These are phyloP conservation scores for Perca flavescens DNA, from an alignment of 2,113 vertebrate genomes.

Conservation along the genomic window DNA sequence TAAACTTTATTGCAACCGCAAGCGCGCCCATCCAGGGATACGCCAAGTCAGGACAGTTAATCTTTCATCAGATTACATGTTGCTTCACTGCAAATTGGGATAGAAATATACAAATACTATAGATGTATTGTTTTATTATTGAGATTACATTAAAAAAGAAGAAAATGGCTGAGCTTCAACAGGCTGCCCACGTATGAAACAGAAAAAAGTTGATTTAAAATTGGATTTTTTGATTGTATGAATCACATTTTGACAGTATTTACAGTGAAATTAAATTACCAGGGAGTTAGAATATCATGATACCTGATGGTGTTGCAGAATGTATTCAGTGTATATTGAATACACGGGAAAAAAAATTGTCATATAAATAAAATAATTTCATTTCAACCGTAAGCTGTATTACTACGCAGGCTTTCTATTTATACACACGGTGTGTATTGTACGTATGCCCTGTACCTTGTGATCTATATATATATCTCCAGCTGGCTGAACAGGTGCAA, in stretches of 20 bases:
- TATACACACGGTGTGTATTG: constrained; percentile 43
- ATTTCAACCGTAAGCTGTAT: not conserved
- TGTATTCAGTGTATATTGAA: not conserved
- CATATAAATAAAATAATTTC: not conserved
- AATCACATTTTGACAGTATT: not conserved
- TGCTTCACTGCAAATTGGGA: not conserved
- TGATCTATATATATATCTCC: constrained; percentile 72
- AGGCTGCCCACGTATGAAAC: not conserved
- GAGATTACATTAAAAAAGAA: not conserved
- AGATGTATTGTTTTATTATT: constrained; percentile 27
- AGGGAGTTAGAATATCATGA: not conserved
- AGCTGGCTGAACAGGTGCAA: constrained; percentile 76
- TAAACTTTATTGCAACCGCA: constrained; percentile 60
- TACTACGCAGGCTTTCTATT: constrained; percentile 54
- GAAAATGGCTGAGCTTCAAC: not conserved
- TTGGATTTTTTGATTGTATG: not conserved
- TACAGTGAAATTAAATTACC: not conserved
- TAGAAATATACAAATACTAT: constrained; percentile 5
- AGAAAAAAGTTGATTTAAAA: no score
- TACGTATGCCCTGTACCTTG: constrained; percentile 67
- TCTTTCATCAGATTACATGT: constrained; percentile 29
- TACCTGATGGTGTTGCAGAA: not conserved
- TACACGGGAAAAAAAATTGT: not conserved
- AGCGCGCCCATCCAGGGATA: constrained; percentile 28
- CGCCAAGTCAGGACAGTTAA: constrained; percentile 45